These are phyloP conservation scores for Sciaenops ocellatus DNA, from an alignment of 2,797 vertebrate species.

Conservation along the genomic window DNA sequence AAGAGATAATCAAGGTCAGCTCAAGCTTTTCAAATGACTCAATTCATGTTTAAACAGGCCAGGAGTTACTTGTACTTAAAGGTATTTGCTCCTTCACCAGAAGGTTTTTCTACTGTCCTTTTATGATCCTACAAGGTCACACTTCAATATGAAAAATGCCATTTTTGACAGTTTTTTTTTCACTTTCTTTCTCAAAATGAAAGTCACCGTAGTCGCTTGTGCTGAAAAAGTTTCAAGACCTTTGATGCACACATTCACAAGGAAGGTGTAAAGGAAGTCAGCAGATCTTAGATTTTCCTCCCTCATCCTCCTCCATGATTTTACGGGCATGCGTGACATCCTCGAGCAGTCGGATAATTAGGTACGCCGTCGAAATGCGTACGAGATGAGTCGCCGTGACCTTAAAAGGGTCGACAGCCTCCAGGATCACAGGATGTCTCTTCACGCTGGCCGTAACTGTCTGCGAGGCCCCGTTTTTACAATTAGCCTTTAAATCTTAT, in stretches of 20 bases:
- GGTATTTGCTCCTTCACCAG: background rate
- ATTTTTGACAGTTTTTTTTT: background rate
- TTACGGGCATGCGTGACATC: slow-evolving; percentile 13
- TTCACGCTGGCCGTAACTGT: slow-evolving; percentile 25
- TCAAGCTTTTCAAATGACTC: background rate
- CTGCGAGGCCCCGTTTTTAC: slow-evolving; percentile 9
- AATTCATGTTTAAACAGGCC: background rate
- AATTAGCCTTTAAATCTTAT: slow-evolving; percentile 60
- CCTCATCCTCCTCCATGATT: slow-evolving; percentile 16
- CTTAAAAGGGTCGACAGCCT: slow-evolving; percentile 41
- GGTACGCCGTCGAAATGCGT: slow-evolving; percentile 10
- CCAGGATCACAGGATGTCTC: slow-evolving; percentile 27
- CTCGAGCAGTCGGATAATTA: slow-evolving; percentile 50
- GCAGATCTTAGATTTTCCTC: slow-evolving; percentile 11
- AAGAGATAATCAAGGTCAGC: slow-evolving; percentile 1
- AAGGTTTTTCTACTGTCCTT: background rate
- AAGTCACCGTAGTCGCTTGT: background rate
- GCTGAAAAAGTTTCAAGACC: background rate
- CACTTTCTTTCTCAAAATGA: background rate
- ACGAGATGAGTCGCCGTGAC: slow-evolving; percentile 52
- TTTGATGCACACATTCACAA: background rate
- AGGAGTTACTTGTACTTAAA: background rate
- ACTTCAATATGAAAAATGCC: background rate
- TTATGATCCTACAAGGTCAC: background rate
- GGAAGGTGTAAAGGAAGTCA: slow-evolving; percentile 14